phyloP scores from a whole-genome alignment of 2,797 vertebrate species.

The Bovichtus variegatus region DNA sequence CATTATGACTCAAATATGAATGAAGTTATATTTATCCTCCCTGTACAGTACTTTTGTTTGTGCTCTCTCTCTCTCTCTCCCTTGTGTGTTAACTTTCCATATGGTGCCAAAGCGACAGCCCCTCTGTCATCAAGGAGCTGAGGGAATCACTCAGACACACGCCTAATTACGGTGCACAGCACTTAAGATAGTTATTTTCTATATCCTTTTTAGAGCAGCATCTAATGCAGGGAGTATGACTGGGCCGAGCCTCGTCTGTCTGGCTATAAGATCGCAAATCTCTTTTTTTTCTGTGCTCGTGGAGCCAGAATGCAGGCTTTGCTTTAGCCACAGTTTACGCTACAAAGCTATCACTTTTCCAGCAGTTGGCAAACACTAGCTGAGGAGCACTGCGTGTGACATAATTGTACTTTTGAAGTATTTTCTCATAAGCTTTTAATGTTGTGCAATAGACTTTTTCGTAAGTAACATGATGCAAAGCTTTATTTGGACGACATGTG shows the following conservation, averaged over 20 bases:
- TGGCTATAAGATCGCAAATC: background rate
- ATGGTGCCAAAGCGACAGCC: background rate
- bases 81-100: no score
- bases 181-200: constrained; percentile 10
- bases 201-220: background rate
- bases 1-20: background rate
- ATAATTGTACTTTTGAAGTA: background rate
- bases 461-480: no score
- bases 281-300: background rate
- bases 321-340: background rate
- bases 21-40: background rate
- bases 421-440: background rate
- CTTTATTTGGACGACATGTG: background rate
- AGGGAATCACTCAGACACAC: constrained; percentile 1
- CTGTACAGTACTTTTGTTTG: background rate
- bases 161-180: constrained; percentile 25
- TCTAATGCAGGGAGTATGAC: background rate
- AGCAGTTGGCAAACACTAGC: background rate
- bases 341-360: background rate
- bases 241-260: background rate
- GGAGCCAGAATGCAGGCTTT: background rate
- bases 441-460: no score
- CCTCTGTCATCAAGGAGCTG: constrained; percentile 6
- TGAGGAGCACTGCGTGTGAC: background rate
- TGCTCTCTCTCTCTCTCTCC: background rate